Evolutionary conservation across 2,797 vertebrate species (phyloP), one percentile per base, ranked within the genome.

Genomic region (Spinus olivaceus): DNA sequence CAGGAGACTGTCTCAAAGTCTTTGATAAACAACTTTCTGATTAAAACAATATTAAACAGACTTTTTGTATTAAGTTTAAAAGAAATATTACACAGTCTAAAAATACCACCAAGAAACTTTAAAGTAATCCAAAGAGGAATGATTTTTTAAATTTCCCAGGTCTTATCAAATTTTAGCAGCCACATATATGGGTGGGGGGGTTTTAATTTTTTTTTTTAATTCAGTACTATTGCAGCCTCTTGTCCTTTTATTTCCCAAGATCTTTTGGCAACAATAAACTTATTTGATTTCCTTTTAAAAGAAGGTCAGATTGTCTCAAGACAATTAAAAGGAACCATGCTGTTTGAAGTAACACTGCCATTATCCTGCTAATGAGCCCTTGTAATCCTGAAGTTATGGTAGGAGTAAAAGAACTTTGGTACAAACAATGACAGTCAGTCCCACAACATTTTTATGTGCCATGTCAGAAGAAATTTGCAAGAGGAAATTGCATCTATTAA

Each of bases 201-300:
- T 8, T 85, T 76, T 32, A 8, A 11, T 32, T 74, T 60, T 57
- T 42, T 25, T 59, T 67, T 25, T 10, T 21, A 33, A 71, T 88
- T 90, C 42, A 57, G 22, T 80, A 53, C 49, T 70, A n/a, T 66
- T 4, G 10, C 67, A 39, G 46, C 17, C 8, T 80, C 18, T 33
- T 41, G 82, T 76, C 50, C 21, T 41, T 77, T 8, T 53, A 35
- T 81, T 63, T 86, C 92, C 61, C 71, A 61, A 65, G 46, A 73
- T 67, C 49, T 78, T 81, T 80, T 67, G 64, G 35, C 49, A 89
- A 67, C 76, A 94, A 78, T 90, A 93, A 92, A 73, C 54, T 67
- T 82, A 86, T 49, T 90, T 84, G 77, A 82, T 86, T 94, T 94
- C 60, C 83, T 85, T 88, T 42, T 32, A 71, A 78, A 53, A 84